Evolutionary conservation across 2,113 vertebrate species (phyloP), one percentile per base, ranked within the genome.

Genomic region (Gavialis gangeticus): DNA sequence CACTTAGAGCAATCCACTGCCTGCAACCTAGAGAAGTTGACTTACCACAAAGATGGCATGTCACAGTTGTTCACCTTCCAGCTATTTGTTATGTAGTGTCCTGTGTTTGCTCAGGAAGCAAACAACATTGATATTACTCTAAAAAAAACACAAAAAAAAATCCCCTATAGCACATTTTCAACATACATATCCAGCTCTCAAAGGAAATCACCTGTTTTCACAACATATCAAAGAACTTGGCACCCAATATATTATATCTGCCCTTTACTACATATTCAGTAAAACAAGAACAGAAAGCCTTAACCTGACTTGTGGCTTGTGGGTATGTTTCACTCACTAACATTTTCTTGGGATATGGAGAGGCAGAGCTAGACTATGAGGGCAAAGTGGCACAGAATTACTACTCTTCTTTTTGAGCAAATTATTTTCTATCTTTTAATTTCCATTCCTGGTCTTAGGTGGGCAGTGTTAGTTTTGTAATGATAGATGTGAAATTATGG

Each of bases 11-110:
- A 90, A 79, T 78, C n/a, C 55, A 0, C 0, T 91, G 78, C 95
- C 96, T 93, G 37, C 78, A 94, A 84, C 92, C 93, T 77, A 79
- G 58, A 91, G 84, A 94, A 95, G 89, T 86, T 19, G 81, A 82
- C 91, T 82, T 57, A 54, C 69, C 82, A 84, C 82, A 87, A 92
- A 95, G 85, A 77, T 86, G 92, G 56, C 94, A 92, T 92, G 79
- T 89, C 94, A 88, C 91, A 88, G 93, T 92, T 94, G 92, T 93
- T 93, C 91, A 80, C 62, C 90, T 90, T 96, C 92, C 93, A 93
- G 79, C 91, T 94, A 95, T 95, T 89, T 95, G 82, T 0, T 9
- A 30, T 66, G 21, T 85, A 85, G 80, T 96, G 92, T 92, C 84
- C 90, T 79, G 90, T 77, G 91, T 94, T 91, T 96, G 87, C 89